Evolutionary conservation across 92 coral and sea anemone genomes (phyloP).

Genomic region (Parazoanthus swiftii): DNA sequence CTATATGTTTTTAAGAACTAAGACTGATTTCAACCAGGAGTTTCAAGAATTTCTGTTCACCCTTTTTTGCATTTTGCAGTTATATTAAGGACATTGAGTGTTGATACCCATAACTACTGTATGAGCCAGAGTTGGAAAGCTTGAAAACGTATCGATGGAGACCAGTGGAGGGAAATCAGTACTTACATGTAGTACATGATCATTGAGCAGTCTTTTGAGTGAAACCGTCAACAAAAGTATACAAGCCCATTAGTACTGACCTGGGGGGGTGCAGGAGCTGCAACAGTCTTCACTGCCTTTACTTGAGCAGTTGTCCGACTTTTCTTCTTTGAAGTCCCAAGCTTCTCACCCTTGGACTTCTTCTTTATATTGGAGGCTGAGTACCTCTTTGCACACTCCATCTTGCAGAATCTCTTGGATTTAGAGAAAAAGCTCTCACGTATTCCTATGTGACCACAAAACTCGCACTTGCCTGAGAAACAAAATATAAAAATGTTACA

Average conservation of each 20-base stretch:
- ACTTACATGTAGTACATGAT: too few relatives aligned
- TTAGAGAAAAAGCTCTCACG: conserved; percentile 92
- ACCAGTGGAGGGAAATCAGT: too few relatives aligned
- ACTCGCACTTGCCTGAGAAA: conserved; percentile 91
- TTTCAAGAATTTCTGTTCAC: too few relatives aligned
- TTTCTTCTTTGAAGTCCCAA: conserved; percentile 90
- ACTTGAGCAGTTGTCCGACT: conserved; percentile 62
- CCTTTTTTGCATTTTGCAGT: too few relatives aligned
- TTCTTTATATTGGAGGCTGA: conserved; percentile 99
- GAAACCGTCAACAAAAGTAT: neutral
- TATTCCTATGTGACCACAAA: conserved; percentile 94
- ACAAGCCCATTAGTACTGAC: neutral
- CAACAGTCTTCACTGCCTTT: conserved; percentile 47
- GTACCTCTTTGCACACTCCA: conserved; percentile 99
- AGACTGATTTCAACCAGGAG: too few relatives aligned
- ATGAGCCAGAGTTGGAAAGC: too few relatives aligned
- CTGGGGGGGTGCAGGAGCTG: conserved; percentile 39
- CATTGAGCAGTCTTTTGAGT: too few relatives aligned
- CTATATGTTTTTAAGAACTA: too few relatives aligned
- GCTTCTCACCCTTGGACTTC: conserved; percentile 89
- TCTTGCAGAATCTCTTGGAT: conserved; percentile 97
- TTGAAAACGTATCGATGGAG: too few relatives aligned
- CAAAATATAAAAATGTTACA: neutral
- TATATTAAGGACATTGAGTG: too few relatives aligned
- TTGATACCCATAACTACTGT: too few relatives aligned